Evolutionary conservation across 2,113 vertebrate species (phyloP), one percentile per base, ranked within the genome.

Genomic region (Malaclemys terrapin): DNA sequence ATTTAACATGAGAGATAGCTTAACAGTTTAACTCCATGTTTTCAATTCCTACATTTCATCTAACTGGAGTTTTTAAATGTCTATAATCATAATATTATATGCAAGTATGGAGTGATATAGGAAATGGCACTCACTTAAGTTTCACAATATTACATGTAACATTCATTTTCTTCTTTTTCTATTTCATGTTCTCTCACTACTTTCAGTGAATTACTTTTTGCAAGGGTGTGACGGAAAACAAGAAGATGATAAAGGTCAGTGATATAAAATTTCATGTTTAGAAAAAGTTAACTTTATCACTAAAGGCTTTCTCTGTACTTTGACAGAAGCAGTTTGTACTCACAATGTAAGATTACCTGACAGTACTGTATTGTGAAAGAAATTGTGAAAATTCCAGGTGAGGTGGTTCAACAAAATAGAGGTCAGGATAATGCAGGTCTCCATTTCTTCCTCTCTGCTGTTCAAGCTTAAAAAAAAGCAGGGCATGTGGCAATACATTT

Each of bases 1-100:
- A 97, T 97, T 98, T 96, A 98, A 96, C 98, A 95, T 97, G 97
- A 98, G 98, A 98, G 98, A 98, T 98, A 98, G 65, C n/a, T 38
- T 22, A 72, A 72, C 35, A 98, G n/a, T 72, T 38, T 22, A 72
- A 69, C 17, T 9, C n/a, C 19, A 10, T 72, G 17, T 72, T 72
- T 72, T 72, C 65, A 72, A 38, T 72, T 38, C 19, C 19, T 72
- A 22, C 19, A 10, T 72, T 72, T 90, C 94, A 85, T 85, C 81
- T 94, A 95, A 89, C 85, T 84, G 83, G 22, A 81, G 87, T 65
- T 88, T 85, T 85, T 97, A 94, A 96, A 84, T 38, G 90, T 84
- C 54, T 95, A 85, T 93, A 95, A n/a, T 83, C 52, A 50, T 47
- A 45, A 96, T 85, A 96, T 91, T 38, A 89, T 89, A 92, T 96